Percentiles rank a stretch among this genome's conserved stretches.
Evolutionary conservation across 2,113 vertebrate species (phyloP).

Genomic region (Melanotaenia duboulayi): DNA sequence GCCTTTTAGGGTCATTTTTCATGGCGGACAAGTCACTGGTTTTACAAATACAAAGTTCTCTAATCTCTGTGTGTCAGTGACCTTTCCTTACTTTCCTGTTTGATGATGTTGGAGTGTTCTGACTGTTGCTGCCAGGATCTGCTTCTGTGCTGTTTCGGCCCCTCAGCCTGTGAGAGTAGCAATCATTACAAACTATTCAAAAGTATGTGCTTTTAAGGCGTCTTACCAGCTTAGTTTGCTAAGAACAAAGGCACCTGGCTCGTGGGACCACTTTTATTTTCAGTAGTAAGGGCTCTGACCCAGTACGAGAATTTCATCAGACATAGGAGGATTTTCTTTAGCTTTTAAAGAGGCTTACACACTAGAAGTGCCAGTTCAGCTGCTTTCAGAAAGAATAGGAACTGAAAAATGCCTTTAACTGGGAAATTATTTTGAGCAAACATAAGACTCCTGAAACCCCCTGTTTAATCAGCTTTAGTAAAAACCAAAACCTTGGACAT

Average conservation of each 20-base stretch:
- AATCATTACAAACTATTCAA: neutral
- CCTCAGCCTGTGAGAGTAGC: neutral
- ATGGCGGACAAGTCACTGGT: slow-evolving; percentile 2
- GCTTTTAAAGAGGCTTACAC: slow-evolving; percentile 65
- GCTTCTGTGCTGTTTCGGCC: neutral
- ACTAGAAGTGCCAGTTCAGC: slow-evolving; percentile 29
- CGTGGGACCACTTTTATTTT: slow-evolving; percentile 8
- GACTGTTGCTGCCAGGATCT: neutral
- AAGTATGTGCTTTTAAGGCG: neutral
- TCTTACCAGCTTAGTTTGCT: neutral
- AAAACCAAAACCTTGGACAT: slow-evolving; percentile 6
- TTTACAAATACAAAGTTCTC: slow-evolving; percentile 32
- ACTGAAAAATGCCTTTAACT: slow-evolving; percentile 40
- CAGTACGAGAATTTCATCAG: slow-evolving; percentile 28
- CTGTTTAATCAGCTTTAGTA: neutral
- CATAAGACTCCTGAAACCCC: slow-evolving; percentile 11
- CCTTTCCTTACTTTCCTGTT: slow-evolving; percentile 17
- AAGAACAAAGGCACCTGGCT: slow-evolving; percentile 6
- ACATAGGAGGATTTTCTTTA: slow-evolving; percentile 57
- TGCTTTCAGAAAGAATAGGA: slow-evolving; percentile 35
- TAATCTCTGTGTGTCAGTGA: slow-evolving; percentile 44
- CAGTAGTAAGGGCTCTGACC: slow-evolving; percentile 6
- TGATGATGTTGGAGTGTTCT: slow-evolving; percentile 6
- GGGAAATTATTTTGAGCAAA: slow-evolving; percentile 25
- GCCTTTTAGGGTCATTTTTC: slow-evolving; percentile 56